Conservation (phyloP, 2,113 vertebrate species). For the Pseudonaja textilis region DNA sequence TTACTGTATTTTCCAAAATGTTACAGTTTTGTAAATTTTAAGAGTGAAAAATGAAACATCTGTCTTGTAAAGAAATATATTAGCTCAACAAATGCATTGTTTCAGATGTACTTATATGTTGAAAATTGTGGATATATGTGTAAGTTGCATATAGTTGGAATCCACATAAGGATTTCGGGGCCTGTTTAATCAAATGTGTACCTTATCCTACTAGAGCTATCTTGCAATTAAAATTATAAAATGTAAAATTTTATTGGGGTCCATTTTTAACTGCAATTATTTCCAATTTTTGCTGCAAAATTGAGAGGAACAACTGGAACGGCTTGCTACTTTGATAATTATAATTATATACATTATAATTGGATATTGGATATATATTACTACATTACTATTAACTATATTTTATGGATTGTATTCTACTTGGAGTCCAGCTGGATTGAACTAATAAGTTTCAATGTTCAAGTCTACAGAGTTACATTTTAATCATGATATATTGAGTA, state of each 20-base stretch:
- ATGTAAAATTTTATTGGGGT: background rate
- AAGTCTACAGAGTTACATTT: background rate
- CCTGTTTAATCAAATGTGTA: background rate
- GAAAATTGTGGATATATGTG: background rate
- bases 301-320: background rate
- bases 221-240: background rate
- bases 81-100: background rate
- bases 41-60: background rate
- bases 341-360: background rate
- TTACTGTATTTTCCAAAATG: background rate
- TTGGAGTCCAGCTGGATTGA: background rate
- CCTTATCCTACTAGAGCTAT: background rate
- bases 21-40: background rate
- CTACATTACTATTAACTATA: background rate
- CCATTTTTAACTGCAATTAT: background rate
- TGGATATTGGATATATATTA: background rate
- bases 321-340: background rate
- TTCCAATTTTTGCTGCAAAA: background rate
- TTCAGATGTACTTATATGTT: background rate
- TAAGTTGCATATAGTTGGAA: too few species aligned
- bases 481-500: background rate
- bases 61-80: background rate
- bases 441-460: background rate
- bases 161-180: background rate
- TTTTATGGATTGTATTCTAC: background rate